These are phyloP conservation scores for Diglossa brunneiventris DNA, from an alignment of 2,113 vertebrate species.

Conservation along the genomic window DNA sequence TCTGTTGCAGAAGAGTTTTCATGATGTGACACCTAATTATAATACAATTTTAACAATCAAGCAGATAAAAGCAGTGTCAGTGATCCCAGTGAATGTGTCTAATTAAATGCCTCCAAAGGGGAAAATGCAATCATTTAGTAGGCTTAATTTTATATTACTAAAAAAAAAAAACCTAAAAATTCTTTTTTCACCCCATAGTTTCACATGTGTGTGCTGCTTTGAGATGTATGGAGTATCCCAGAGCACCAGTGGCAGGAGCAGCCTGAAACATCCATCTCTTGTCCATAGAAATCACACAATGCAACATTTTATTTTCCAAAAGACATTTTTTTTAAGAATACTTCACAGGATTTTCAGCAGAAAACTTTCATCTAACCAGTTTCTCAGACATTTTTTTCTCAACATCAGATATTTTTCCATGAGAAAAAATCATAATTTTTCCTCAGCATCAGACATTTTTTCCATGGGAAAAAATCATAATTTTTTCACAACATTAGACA, in stretches of 20 bases:
- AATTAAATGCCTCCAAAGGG: conserved; percentile 34
- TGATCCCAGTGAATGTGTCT: conserved; percentile 20
- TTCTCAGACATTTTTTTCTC: not conserved
- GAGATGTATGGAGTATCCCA: not conserved
- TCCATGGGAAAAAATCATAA: too few species aligned
- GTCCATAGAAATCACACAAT: not conserved
- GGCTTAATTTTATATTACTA: not conserved
- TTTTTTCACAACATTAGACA: not conserved
- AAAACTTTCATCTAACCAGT: not conserved
- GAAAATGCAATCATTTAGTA: conserved; percentile 8
- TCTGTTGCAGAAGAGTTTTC: conserved; percentile 43
- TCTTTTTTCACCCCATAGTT: not conserved
- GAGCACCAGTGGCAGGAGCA: not conserved
- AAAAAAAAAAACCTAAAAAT: not conserved
- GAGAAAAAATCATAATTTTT: not conserved
- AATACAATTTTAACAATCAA: conserved; percentile 48
- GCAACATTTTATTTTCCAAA: not conserved
- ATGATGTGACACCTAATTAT: conserved; percentile 50
- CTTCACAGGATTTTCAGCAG: not conserved
- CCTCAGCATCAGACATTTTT: not conserved
- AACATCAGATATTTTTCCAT: not conserved
- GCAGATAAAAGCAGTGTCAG: conserved; percentile 11
- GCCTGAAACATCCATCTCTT: not conserved
- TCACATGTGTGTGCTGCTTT: not conserved
- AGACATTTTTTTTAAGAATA: not conserved